Evolutionary conservation across 2,797 vertebrate genomes (phyloP), one percentile per base, ranked within the genome.

Genomic region (Kryptolebias ocellatus): DNA sequence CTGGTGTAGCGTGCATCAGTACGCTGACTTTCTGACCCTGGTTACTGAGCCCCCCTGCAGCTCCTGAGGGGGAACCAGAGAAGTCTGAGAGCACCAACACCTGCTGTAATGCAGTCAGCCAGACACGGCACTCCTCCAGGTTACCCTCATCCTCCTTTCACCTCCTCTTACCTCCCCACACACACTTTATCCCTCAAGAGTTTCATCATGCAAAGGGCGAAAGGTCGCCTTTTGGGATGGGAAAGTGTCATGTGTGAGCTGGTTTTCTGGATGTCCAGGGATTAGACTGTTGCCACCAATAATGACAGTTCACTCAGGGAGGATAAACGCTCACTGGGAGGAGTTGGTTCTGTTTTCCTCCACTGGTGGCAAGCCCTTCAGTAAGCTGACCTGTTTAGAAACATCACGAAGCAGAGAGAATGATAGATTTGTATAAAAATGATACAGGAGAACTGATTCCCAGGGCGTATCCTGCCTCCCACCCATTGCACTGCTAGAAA

Each of bases 81-180:
- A 88, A 39, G 74, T 69, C 61, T 59, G 79, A 84, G 84, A 61
- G 72, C 73, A 46, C 37, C 50, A 83, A 76, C 89, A 90, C 89
- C 89, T 91, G 89, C 87, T 90, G 83, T 83, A 79, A 79, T 58
- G 74, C 76, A 88, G 79, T 87, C 79, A 87, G 72, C 20, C 60
- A 47, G 31, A 14, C 37, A 28, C 65, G 49, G 6, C 27, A 29
- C 20, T 53, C 28, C 14, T 53, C 58, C 46, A 61, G 59, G 59
- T 61, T 24, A 16, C 29, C 7, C n/a, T 34, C 45, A 1, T 16
- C 15, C 45, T 15, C 52, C 2, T 61, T 60, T 15, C 14, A 0
- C 31, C 37, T 67, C 49, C 68, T 9, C 31, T 14, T 34, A 15
- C 45, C 14, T 31, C 53, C n/a, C 20, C 28, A 27, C 54, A 44